phyloP scores from a whole-genome alignment of 2,797 vertebrate genomes.

The Buphagus erythrorhynchus region DNA sequence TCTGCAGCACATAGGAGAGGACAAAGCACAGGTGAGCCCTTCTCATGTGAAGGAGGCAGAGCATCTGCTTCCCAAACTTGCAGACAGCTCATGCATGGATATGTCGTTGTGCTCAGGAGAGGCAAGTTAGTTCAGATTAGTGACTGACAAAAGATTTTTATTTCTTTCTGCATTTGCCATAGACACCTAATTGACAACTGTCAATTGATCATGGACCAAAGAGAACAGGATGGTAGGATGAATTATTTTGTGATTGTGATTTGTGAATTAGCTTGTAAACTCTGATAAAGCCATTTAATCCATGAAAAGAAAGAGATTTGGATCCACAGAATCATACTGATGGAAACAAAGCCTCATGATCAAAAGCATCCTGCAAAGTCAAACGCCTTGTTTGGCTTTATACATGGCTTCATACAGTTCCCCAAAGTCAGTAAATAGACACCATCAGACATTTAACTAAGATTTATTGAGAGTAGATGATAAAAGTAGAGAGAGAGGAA shows the following conservation, averaged over 20 bases:
- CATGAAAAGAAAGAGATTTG: background rate
- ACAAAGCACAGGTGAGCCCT: background rate
- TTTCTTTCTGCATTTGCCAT: background rate
- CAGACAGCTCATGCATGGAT: background rate
- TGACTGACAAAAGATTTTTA: background rate
- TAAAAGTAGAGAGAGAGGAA: background rate
- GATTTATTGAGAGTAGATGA: background rate
- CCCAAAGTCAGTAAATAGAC: background rate
- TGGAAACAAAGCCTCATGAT: background rate
- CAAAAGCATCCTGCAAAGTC: background rate
- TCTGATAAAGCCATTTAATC: background rate
- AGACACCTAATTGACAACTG: background rate
- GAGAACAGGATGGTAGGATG: background rate
- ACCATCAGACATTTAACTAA: background rate
- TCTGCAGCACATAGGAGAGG: background rate
- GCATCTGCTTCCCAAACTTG: background rate
- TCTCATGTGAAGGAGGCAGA: background rate
- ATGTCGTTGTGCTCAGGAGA: rapidly evolving
- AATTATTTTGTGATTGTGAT: background rate
- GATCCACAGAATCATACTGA: background rate
- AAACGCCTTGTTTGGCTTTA: background rate
- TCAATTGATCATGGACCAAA: background rate
- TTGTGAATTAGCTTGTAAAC: background rate
- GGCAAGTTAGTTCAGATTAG: background rate
- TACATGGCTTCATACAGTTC: background rate